Conservation (phyloP, 2,888 invertebrate genomes). For the Philhelius pedissequus region DNA sequence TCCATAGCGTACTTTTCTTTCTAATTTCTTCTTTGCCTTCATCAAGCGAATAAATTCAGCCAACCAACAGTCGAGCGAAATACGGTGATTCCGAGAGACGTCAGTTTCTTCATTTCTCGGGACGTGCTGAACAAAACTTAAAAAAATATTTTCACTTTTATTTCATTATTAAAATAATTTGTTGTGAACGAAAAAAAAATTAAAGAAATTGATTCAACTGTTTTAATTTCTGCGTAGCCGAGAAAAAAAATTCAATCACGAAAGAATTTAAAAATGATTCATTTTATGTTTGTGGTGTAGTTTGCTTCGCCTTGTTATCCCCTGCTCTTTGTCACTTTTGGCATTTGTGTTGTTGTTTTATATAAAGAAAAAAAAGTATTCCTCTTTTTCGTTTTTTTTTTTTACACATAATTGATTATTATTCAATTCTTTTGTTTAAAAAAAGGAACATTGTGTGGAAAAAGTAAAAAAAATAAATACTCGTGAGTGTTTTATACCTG, state of each 20-base stretch:
- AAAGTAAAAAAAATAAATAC: constrained; percentile 40
- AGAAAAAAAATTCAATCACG: neutral
- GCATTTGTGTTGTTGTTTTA: constrained; percentile 33
- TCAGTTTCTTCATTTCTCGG: constrained; percentile 46
- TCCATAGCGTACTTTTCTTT: constrained; percentile 33
- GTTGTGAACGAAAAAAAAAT: constrained; percentile 24
- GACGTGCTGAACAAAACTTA: constrained; percentile 50
- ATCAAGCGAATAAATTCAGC: constrained; percentile 39
- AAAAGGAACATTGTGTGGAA: constrained; percentile 8
- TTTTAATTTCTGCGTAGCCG: constrained; percentile 25
- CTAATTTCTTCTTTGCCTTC: constrained; percentile 11
- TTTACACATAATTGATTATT: constrained; percentile 35
- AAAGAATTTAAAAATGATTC: constrained; percentile 16
- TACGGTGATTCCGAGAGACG: constrained; percentile 69
- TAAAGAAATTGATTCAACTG: neutral
- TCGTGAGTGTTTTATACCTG: constrained; percentile 27
- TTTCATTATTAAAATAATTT: constrained; percentile 21
- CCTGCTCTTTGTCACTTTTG: constrained; percentile 13
- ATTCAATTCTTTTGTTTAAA: constrained; percentile 30
- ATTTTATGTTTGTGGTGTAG: constrained; percentile 37
- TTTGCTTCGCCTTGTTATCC: constrained; percentile 14
- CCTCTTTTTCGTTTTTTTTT: neutral
- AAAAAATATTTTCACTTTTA: constrained; percentile 28
- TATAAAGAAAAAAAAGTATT: neutral
- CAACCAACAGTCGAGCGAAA: constrained; percentile 69